Evolutionary conservation across 2,888 invertebrate species (phyloP).

Genomic region (Lapara coniferarum): DNA sequence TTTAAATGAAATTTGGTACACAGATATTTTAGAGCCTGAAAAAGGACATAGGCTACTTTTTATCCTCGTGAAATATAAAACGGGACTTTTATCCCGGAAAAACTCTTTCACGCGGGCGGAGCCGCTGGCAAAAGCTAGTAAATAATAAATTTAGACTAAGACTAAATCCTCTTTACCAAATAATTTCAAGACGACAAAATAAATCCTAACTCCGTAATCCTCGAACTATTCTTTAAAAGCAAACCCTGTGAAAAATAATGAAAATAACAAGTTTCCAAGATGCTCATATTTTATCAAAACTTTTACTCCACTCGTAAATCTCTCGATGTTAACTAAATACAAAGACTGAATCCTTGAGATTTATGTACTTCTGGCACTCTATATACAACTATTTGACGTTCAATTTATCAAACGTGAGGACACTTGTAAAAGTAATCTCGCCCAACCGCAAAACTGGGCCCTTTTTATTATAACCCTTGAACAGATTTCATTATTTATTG

Average conservation of each 20-base stretch:
- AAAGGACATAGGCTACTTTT: too few species aligned
- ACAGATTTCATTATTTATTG: slow-evolving; percentile 50
- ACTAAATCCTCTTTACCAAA: neutral
- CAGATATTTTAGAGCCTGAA: too few species aligned
- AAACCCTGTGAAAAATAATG: slow-evolving; percentile 24
- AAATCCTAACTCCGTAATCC: slow-evolving; percentile 8
- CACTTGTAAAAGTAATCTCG: slow-evolving; percentile 50
- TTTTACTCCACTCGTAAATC: slow-evolving; percentile 32
- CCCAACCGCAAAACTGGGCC: slow-evolving; percentile 49
- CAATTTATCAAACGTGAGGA: slow-evolving; percentile 46
- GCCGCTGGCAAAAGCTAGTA: too few species aligned
- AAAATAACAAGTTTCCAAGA: slow-evolving; percentile 27
- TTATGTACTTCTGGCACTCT: slow-evolving; percentile 37
- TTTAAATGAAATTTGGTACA: too few species aligned
- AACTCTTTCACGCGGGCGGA: too few species aligned
- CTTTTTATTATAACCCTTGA: slow-evolving; percentile 50
- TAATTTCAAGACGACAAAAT: neutral
- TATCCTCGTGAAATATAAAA: too few species aligned
- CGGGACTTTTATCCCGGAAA: too few species aligned
- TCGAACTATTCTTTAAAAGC: neutral
- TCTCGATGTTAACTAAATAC: slow-evolving; percentile 34
- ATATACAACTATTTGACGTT: slow-evolving; percentile 34
- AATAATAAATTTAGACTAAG: too few species aligned
- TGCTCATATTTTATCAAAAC: slow-evolving; percentile 28
- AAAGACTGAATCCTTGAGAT: slow-evolving; percentile 33